Evolutionary conservation across 2,888 invertebrate species (phyloP).

Genomic region (Lapara coniferarum): DNA sequence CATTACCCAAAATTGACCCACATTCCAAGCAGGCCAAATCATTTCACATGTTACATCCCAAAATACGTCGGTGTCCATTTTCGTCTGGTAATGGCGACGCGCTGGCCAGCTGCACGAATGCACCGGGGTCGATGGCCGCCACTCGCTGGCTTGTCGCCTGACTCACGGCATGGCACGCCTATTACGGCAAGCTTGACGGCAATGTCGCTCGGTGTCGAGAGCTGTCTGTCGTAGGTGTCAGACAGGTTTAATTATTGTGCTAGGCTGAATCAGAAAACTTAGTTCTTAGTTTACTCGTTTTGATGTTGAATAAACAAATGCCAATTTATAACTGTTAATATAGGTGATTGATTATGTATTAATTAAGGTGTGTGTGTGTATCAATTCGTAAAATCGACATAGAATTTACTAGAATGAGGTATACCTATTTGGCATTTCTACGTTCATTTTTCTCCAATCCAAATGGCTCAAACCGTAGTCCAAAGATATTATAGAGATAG

Average conservation of each 20-base stretch:
- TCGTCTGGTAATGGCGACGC: constrained; percentile 43
- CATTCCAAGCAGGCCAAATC: not conserved
- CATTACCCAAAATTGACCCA: not conserved
- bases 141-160: constrained; percentile 38
- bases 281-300: not conserved
- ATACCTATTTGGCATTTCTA: too few species aligned
- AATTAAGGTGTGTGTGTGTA: too few species aligned
- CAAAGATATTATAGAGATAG: too few species aligned
- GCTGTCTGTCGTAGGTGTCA: constrained; percentile 13
- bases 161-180: constrained; percentile 43
- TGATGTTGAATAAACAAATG: too few species aligned
- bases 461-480: too few species aligned
- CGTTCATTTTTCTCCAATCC: too few species aligned
- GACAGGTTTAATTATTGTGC: constrained; percentile 14
- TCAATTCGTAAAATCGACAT: too few species aligned
- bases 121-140: constrained; percentile 48
- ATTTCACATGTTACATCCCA: constrained; percentile 14
- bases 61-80: constrained; percentile 25
- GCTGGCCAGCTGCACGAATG: constrained; percentile 39
- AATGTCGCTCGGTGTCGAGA: constrained; percentile 24
- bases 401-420: too few species aligned
- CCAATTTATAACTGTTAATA: too few species aligned
- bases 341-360: too few species aligned
- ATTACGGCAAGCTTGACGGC: constrained; percentile 35
- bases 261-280: not conserved